Evolutionary conservation across 2,113 vertebrate species (phyloP), one percentile per base, ranked within the genome.

Genomic region (Montifringilla adamsi): DNA sequence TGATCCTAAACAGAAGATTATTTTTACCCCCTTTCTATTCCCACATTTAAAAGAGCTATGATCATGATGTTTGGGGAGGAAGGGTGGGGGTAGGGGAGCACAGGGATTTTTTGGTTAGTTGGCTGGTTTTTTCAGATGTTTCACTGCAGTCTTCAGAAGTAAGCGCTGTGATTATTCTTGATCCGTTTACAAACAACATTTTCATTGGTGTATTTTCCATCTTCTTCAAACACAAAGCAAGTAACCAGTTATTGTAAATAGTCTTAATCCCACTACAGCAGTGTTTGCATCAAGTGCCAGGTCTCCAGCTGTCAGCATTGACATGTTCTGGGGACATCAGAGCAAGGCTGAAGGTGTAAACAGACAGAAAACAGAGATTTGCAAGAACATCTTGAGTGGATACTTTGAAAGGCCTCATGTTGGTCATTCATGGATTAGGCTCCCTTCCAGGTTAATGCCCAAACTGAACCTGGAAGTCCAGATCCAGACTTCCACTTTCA

Each of bases 171-270:
- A 62, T 78, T 89, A 64, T 58, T 90, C 79, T 75, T 94, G 85
- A 90, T 92, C 63, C 0, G 0, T 95, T 95, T 94, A 88, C 73
- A 88, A 90, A 68, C 0, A 0, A 30, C 27, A 13, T 58, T 89
- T 92, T 69, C 47, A 84, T 59, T 43, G 60, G 15, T 35, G 43
- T 33, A 15, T 70, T 86, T 88, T 77, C 46, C 76, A 59, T 86
- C 68, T 84, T 52, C 44, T 90, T 87, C 68, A 74, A 70, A 90
- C 82, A 86, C 84, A 96, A 93, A 95, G 43, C 46, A 81, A 89
- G 49, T n/a, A 93, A 56, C 44, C 15, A 35, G 39, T 87, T 84
- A 80, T 11, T 66, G 70, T 97, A 94, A 96, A 96, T 96, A 94
- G 69, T 44, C 73, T 76, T 95, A 94, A 94, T 93, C 88, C 90